phyloP scores from a whole-genome alignment of 2,888 invertebrate species.

The Pediacus dermestoides region DNA sequence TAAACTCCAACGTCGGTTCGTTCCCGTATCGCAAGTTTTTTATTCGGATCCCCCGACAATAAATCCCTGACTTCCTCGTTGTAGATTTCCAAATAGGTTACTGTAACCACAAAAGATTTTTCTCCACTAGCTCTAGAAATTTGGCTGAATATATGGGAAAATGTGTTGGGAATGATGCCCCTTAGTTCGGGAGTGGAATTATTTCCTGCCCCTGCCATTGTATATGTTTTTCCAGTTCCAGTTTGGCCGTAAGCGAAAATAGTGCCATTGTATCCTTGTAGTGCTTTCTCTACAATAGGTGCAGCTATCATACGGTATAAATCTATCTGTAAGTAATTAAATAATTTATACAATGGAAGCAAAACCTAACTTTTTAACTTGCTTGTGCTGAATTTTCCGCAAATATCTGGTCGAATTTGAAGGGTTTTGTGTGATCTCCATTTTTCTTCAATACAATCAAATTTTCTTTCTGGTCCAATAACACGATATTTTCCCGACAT shows the following conservation, averaged over 20 bases:
- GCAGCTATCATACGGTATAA: slow-evolving; percentile 94
- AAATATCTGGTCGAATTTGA: slow-evolving; percentile 94
- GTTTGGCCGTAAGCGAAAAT: slow-evolving; percentile 89
- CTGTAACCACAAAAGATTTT: slow-evolving; percentile 81
- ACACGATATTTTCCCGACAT: slow-evolving; percentile 68
- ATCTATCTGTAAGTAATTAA: slow-evolving; percentile 71
- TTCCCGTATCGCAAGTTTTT: slow-evolving; percentile 89
- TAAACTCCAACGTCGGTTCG: slow-evolving; percentile 95
- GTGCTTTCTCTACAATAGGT: slow-evolving; percentile 94
- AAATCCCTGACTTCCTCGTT: slow-evolving; percentile 98
- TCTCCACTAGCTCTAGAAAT: slow-evolving; percentile 87
- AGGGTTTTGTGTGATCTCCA: slow-evolving; percentile 67
- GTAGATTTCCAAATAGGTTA: slow-evolving; percentile 98
- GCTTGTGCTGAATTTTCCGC: slow-evolving; percentile 81
- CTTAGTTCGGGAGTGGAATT: slow-evolving; percentile 81
- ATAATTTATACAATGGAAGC: neutral
- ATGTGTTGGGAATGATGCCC: slow-evolving; percentile 98
- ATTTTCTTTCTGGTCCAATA: slow-evolving; percentile 72
- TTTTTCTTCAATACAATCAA: slow-evolving; percentile 74
- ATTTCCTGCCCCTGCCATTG: slow-evolving; percentile 96
- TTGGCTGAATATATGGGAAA: slow-evolving; percentile 97
- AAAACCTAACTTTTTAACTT: slow-evolving; percentile 16
- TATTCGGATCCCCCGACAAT: slow-evolving; percentile 77
- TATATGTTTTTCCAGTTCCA: slow-evolving; percentile 97
- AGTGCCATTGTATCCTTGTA: slow-evolving; percentile 95